Evolutionary conservation across 2,888 invertebrate species (phyloP).

Genomic region (Galeruca laticollis): DNA sequence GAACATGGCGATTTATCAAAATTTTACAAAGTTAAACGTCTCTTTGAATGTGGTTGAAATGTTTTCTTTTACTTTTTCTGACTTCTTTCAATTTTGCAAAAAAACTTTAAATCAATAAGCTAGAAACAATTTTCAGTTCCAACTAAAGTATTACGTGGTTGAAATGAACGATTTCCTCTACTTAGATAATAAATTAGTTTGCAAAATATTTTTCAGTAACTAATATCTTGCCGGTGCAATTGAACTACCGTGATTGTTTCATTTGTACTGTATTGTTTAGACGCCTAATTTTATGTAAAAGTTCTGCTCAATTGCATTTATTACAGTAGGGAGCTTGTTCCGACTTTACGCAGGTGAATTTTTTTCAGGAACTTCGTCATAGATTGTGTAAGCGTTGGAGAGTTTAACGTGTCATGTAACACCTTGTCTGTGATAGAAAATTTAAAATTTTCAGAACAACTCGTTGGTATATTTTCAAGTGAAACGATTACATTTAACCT

Average conservation of each 20-base stretch:
- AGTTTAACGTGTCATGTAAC: conserved; percentile 21
- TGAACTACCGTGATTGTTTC: neutral
- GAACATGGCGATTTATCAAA: neutral
- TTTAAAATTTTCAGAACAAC: conserved; percentile 17
- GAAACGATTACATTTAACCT: too few relatives aligned
- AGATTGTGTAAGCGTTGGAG: conserved; percentile 19
- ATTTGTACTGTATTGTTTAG: too few relatives aligned
- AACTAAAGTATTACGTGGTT: too few relatives aligned
- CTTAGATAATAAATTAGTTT: neutral
- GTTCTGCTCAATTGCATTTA: neutral
- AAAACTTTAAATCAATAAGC: too few relatives aligned
- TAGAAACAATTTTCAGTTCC: too few relatives aligned
- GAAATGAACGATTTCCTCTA: neutral
- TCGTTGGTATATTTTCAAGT: conserved; percentile 6
- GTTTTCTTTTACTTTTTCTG: too few relatives aligned
- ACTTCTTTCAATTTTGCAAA: too few relatives aligned
- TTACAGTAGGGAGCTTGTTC: neutral
- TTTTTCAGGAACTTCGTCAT: conserved; percentile 27
- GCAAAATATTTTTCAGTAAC: neutral
- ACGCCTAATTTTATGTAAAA: neutral
- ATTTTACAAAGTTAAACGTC: neutral
- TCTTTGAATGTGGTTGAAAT: neutral
- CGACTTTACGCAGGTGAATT: conserved; percentile 10
- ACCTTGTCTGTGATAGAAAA: conserved; percentile 31
- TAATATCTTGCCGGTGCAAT: neutral